A percentile compares a stretch with the other conserved stretches of the same genome.
These are phyloP conservation scores for Ditula angustiorana DNA, from an alignment of 2,888 invertebrate genomes.

Conservation along the genomic window DNA sequence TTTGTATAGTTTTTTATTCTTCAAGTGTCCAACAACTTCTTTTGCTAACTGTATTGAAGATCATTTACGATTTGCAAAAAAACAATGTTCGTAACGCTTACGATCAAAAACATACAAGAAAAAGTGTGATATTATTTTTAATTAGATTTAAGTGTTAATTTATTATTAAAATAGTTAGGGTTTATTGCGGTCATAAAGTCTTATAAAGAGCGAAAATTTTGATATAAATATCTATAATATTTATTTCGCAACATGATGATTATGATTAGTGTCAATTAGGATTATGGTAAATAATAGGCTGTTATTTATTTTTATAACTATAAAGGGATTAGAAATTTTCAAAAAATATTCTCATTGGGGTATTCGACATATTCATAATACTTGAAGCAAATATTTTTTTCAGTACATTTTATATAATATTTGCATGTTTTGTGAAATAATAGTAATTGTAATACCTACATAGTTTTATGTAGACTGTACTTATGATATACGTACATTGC, in stretches of 20 bases:
- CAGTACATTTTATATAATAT: background rate
- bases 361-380: background rate
- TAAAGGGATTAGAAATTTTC: background rate
- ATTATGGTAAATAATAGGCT: slow-evolving; percentile 5
- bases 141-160: slow-evolving; percentile 72
- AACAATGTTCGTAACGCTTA: background rate
- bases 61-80: background rate
- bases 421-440: background rate
- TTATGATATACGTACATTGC: slow-evolving; percentile 69
- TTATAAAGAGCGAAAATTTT: background rate
- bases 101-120: slow-evolving; percentile 34
- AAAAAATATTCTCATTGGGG: background rate
- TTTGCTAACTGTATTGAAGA: too few relatives aligned
- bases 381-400: background rate
- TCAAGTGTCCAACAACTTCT: too few relatives aligned
- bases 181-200: background rate
- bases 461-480: slow-evolving; percentile 66
- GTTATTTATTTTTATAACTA: slow-evolving; percentile 28
- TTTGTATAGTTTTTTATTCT: too few relatives aligned
- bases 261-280: slow-evolving; percentile 4
- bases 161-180: slow-evolving; percentile 53
- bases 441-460: slow-evolving; percentile 55
- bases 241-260: background rate
- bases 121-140: slow-evolving; percentile 81
- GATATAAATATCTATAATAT: slow-evolving; percentile 1